Evolutionary conservation across 53 echinoderm and acorn worm genomes (phyloP).

Genomic region (Luidia sarsii): DNA sequence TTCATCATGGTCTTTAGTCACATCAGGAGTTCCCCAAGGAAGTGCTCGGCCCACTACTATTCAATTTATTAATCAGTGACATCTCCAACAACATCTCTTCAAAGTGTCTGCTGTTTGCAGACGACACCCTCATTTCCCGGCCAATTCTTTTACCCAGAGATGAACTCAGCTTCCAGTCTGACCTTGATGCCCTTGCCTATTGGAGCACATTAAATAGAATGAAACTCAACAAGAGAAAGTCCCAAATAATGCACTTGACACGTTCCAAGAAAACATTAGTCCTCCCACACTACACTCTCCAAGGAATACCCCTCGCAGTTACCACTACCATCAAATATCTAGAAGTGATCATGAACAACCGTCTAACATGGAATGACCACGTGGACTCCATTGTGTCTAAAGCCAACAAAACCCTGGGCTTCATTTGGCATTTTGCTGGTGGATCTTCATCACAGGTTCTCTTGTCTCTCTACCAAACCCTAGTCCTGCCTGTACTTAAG

Average conservation of each 20-base stretch:
- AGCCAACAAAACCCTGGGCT: not conserved
- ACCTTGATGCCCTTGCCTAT: not conserved
- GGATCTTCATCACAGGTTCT: not conserved
- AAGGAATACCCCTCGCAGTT: too few relatives aligned
- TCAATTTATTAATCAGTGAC: constrained; percentile 33
- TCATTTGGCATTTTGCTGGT: constrained; percentile 2
- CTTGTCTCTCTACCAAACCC: not conserved
- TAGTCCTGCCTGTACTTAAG: not conserved
- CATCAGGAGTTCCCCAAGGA: constrained; percentile 27
- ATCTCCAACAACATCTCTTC: not conserved
- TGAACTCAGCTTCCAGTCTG: constrained; percentile 4
- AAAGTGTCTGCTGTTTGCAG: constrained; percentile 12
- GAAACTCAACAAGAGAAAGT: constrained; percentile 23
- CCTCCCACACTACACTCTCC: too few relatives aligned
- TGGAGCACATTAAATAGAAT: constrained; percentile 33
- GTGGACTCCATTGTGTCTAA: not conserved
- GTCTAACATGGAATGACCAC: too few relatives aligned
- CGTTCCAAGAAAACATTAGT: not conserved
- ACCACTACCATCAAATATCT: too few relatives aligned
- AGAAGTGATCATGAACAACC: too few relatives aligned
- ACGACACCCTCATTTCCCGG: constrained; percentile 39
- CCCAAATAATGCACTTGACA: constrained; percentile 37
- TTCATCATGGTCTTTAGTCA: constrained; percentile 14
- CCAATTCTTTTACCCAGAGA: constrained; percentile 6
- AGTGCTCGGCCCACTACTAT: constrained; percentile 30